Conservation (phyloP, 2,113 vertebrate species). For the Cyanoliseus patagonus region DNA sequence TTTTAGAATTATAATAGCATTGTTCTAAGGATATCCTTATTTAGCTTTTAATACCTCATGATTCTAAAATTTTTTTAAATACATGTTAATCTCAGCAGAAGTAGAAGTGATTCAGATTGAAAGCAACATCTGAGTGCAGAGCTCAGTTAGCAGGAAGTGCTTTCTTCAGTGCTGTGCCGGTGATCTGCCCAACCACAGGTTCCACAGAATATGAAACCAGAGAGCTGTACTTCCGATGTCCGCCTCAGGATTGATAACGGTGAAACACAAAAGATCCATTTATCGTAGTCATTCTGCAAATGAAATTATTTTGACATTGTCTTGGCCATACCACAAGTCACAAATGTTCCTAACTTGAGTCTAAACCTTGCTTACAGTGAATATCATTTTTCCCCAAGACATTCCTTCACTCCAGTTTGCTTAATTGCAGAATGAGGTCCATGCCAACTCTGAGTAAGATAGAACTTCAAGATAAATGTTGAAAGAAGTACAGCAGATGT, state of each 20-base stretch:
- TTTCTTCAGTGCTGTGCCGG: rapidly evolving
- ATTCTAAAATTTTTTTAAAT: neutral
- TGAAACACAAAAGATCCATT: neutral
- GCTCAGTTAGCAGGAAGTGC: neutral
- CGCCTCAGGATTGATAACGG: neutral
- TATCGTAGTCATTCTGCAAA: neutral
- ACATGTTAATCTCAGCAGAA: neutral
- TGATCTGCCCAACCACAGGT: neutral
- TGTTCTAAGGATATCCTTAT: neutral
- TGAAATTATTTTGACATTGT: neutral
- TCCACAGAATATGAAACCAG: neutral
- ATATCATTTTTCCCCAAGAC: neutral
- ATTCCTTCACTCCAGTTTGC: neutral
- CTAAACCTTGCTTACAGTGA: neutral
- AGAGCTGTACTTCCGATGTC: neutral
- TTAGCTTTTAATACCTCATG: neutral
- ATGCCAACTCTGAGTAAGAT: neutral
- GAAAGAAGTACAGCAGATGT: neutral
- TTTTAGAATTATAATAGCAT: neutral
- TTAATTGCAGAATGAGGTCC: neutral
- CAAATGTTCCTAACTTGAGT: neutral
- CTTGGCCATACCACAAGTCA: neutral
- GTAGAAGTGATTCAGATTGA: neutral
- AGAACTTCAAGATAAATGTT: neutral
- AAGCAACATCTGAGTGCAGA: neutral